Percentiles rank a stretch among this genome's conserved stretches.
These are phyloP conservation scores for Piliocolobus tephrosceles DNA, from an alignment of 2,113 vertebrate genomes.

Conservation along the genomic window DNA sequence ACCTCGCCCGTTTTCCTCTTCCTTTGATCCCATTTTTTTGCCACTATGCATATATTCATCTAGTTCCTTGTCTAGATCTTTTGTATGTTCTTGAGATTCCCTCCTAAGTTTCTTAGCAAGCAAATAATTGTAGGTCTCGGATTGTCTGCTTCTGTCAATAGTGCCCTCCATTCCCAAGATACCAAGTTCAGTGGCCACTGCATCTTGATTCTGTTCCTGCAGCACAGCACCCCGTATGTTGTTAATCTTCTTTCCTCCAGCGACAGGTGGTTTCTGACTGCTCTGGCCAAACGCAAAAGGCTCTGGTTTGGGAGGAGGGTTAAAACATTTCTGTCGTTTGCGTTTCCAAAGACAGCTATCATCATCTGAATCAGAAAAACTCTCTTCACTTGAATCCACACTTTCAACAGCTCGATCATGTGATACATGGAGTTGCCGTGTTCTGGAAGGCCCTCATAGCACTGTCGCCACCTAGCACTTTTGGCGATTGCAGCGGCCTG, in stretches of 20 bases:
- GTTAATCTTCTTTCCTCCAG: slow-evolving; percentile 90
- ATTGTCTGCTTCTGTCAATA: slow-evolving; percentile 91
- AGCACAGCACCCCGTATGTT: slow-evolving; percentile 96
- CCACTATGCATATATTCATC: slow-evolving; percentile 92
- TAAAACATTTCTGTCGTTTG: slow-evolving; percentile 92
- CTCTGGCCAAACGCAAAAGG: slow-evolving; percentile 75
- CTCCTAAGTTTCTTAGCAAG: slow-evolving; percentile 94
- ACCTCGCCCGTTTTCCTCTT: slow-evolving; percentile 81
- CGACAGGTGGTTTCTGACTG: slow-evolving; percentile 69
- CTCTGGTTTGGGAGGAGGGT: slow-evolving; percentile 73
- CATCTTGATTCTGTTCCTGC: slow-evolving; percentile 96
- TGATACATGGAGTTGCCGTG: slow-evolving; percentile 57
- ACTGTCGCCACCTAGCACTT: slow-evolving; percentile 55
- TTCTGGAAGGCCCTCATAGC: slow-evolving; percentile 83
- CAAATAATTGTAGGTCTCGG: slow-evolving; percentile 96
- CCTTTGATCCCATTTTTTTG: slow-evolving; percentile 77
- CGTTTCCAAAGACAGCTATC: slow-evolving; percentile 90
- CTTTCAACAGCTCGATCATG: slow-evolving; percentile 87
- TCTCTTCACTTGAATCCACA: slow-evolving; percentile 92
- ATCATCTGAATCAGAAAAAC: slow-evolving; percentile 91
- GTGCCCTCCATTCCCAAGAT: slow-evolving; percentile 96
- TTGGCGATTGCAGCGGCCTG: slow-evolving; percentile 81
- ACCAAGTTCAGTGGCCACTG: slow-evolving; percentile 91
- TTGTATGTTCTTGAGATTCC: slow-evolving; percentile 85
- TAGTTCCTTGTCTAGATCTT: slow-evolving; percentile 90